Percentiles rank a stretch among this genome's conserved stretches.
phyloP scores from a whole-genome alignment of 2,888 invertebrate genomes.

The Synergus japonicus region DNA sequence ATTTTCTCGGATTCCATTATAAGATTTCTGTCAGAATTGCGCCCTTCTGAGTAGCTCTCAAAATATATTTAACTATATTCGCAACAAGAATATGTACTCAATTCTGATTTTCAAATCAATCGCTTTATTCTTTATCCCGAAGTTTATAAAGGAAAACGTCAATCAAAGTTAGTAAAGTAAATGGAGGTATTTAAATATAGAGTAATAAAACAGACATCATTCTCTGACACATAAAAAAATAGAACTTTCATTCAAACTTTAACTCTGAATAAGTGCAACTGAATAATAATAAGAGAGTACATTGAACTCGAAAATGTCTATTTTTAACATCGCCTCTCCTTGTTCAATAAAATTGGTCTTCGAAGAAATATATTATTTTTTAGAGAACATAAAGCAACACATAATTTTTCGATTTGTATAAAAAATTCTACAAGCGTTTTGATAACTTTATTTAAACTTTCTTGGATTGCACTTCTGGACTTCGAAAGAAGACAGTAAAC shows the following conservation, averaged over 20 bases:
- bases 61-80: background rate
- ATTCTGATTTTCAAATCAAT: background rate
- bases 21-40: background rate
- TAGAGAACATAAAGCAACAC: too few species aligned
- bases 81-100: background rate
- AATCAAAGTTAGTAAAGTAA: conserved; percentile 3
- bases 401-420: too few species aligned
- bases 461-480: too few species aligned
- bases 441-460: too few species aligned
- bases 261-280: background rate
- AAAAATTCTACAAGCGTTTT: too few species aligned
- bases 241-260: too few species aligned
- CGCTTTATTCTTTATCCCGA: background rate
- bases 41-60: background rate
- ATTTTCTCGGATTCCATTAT: too few species aligned
- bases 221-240: conserved; percentile 5
- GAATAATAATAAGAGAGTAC: too few species aligned
- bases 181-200: conserved; percentile 1
- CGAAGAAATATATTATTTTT: too few species aligned
- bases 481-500: too few species aligned
- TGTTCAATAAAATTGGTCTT: too few species aligned
- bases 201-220: background rate
- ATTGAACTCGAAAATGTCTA: background rate
- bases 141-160: background rate
- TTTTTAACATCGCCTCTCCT: too few species aligned